Percentiles rank a stretch among this genome's conserved stretches.
Evolutionary conservation across 2,797 vertebrate genomes (phyloP).

Genomic region (Choloepus didactylus): DNA sequence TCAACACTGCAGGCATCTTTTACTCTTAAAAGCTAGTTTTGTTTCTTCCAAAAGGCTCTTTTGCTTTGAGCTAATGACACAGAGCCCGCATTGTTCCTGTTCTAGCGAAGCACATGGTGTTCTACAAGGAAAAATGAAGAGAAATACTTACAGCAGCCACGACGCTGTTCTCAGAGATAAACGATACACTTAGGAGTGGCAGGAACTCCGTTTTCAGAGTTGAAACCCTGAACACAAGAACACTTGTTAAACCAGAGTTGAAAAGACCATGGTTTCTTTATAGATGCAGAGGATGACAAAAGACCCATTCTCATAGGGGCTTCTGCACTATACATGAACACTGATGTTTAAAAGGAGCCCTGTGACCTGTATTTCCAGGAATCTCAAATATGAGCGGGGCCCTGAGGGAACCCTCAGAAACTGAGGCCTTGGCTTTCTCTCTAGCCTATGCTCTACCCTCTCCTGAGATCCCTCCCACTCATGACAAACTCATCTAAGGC

Average conservation of each 20-base stretch:
- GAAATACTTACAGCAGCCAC: constrained; percentile 95
- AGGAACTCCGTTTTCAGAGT: constrained; percentile 99
- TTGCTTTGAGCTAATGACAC: not conserved
- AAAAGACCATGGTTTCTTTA: constrained; percentile 32
- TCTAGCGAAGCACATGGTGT: not conserved
- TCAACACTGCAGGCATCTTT: not conserved
- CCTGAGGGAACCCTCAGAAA: constrained; percentile 16
- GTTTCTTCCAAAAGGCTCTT: not conserved
- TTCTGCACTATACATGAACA: not conserved
- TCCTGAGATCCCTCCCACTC: not conserved
- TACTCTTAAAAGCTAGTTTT: not conserved
- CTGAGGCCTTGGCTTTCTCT: not conserved
- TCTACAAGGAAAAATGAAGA: constrained; percentile 45
- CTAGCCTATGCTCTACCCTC: not conserved
- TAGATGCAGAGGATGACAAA: constrained; percentile 60
- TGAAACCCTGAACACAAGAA: constrained; percentile 92
- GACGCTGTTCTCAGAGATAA: constrained; percentile 97
- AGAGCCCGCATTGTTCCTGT: not conserved
- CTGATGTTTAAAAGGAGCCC: not conserved
- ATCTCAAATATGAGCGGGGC: not conserved
- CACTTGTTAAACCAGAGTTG: constrained; percentile 76
- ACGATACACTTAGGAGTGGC: constrained; percentile 97
- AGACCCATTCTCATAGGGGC: constrained; percentile 33
- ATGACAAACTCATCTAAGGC: not conserved
- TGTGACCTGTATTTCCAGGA: constrained; percentile 23